Evolutionary conservation across 2,113 vertebrate species (phyloP), one percentile per base, ranked within the genome.

Genomic region (Crotalus tigris): DNA sequence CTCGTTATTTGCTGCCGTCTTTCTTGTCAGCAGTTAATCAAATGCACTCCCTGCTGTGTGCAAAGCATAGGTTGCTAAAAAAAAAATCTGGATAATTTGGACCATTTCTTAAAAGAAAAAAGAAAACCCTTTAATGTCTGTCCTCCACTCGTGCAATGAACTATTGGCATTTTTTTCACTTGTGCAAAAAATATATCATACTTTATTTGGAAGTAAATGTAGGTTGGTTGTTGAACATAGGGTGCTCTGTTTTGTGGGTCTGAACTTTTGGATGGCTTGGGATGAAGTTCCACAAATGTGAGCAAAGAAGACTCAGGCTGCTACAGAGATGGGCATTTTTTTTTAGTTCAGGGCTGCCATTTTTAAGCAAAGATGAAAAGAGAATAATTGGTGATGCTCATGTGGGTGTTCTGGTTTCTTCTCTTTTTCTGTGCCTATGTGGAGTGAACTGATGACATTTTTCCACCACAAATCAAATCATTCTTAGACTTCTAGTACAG

Each of bases 1-100:
- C 97, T 97, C 97, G 97, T 97, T 98, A 97, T 97, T 98, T 93
- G 9, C 94, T 92, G 92, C 97, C 95, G 96, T 96, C 96, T 96
- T 96, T 96, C 96, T 97, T 97, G 95, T 95, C 98, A 97, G 97
- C 97, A 97, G 97, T 97, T 96, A 97, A 98, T 98, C 97, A 98
- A 97, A 98, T 95, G 97, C 97, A 96, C 96, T 97, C 97, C 85
- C 97, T 97, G 95, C 96, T 97, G 97, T 95, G 97, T 97, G 97
- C 97, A 96, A 97, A 97, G 92, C 95, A 96, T 96, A 95, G 96
- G 87, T 88, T 92, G 85, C 61, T 59, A 33, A 91, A 95, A 94
- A 97, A 49, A 59, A 91, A 55, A 95, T 75, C 95, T 95, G 94
- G 97, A 97, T 98, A 97, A 97, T 96, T 96, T 96, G 93, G 97